A percentile compares a stretch with the other conserved stretches of the same genome.
phyloP scores from a whole-genome alignment of 2,888 invertebrate species.

The Zelleria hepariella region DNA sequence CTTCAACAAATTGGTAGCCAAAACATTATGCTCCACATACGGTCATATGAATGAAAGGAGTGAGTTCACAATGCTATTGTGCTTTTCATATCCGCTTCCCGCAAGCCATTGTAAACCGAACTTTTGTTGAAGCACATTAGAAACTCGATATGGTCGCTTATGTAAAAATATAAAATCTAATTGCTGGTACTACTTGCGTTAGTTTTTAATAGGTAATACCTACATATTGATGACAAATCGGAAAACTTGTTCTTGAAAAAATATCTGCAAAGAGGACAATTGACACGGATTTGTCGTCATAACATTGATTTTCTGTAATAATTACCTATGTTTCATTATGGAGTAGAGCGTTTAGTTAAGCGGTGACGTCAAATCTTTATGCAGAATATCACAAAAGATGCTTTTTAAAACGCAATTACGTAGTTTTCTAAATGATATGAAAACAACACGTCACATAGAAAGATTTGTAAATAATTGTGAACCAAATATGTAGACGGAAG shows the following conservation, averaged over 20 bases:
- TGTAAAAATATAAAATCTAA: background rate
- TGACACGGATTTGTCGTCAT: too few relatives aligned
- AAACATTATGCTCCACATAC: background rate
- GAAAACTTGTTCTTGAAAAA: too few relatives aligned
- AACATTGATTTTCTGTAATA: too few relatives aligned
- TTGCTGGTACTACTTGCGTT: background rate
- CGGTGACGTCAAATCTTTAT: too few relatives aligned
- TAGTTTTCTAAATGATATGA: too few relatives aligned
- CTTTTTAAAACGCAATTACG: too few relatives aligned
- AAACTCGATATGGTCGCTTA: background rate
- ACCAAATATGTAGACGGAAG: background rate
- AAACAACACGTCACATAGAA: too few relatives aligned
- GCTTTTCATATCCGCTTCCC: background rate
- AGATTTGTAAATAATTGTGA: background rate
- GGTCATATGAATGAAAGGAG: background rate
- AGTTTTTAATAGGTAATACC: background rate
- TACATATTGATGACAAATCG: too few relatives aligned
- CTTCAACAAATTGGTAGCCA: background rate
- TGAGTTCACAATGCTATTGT: background rate
- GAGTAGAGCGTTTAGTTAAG: too few relatives aligned
- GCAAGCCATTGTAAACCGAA: background rate
- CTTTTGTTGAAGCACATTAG: background rate
- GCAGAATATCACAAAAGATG: too few relatives aligned
- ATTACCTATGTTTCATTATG: too few relatives aligned
- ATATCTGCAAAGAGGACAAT: too few relatives aligned